Conservation (phyloP, 2,888 invertebrate genomes). For the Lasioglossum zephyrum region DNA sequence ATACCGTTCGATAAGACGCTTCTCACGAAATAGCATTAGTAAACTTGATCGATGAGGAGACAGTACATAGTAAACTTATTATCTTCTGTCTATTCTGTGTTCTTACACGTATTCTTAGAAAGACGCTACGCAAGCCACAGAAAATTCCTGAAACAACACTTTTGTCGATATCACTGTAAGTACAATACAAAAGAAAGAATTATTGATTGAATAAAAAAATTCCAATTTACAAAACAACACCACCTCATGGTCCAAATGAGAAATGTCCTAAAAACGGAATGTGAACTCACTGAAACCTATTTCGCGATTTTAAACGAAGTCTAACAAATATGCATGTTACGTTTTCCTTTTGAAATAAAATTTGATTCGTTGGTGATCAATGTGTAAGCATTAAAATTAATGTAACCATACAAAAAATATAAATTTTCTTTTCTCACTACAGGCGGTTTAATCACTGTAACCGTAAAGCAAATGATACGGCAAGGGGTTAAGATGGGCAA, state of each 20-base stretch:
- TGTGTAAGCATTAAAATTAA: no score
- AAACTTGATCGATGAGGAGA: neutral
- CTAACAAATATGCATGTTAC: no score
- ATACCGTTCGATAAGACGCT: neutral
- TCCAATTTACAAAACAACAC: neutral
- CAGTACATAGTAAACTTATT: neutral
- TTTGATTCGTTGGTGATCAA: no score
- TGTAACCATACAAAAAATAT: no score
- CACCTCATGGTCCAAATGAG: neutral
- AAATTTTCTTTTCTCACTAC: no score
- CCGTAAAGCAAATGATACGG: no score
- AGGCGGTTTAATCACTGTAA: no score
- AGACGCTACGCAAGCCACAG: neutral
- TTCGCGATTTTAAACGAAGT: neutral
- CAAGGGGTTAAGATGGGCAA: neutral
- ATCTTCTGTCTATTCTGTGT: neutral
- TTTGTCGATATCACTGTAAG: neutral
- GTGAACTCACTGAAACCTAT: neutral
- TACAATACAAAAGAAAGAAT: neutral
- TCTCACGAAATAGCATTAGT: neutral
- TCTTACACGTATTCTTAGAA: neutral
- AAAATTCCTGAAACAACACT: neutral
- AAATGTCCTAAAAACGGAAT: neutral
- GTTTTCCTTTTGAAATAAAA: no score
- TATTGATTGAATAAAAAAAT: neutral